Evolutionary conservation across 2,797 vertebrate species (phyloP).

Genomic region (Liasis olivaceus): DNA sequence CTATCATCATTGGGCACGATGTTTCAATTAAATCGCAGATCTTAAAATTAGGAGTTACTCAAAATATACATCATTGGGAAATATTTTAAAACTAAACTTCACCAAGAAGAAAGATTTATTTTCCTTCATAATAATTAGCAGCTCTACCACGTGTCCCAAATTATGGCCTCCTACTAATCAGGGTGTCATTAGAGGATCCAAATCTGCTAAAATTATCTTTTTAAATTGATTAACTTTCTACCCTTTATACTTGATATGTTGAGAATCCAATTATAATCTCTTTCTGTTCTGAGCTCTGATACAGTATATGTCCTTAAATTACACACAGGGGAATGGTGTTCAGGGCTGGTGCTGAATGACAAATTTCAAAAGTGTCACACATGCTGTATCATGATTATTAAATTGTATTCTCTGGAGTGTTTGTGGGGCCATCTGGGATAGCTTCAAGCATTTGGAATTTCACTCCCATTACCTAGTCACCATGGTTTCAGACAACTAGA

Average conservation of each 20-base stretch:
- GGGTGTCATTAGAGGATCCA: slow-evolving; percentile 56
- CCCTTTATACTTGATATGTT: slow-evolving; percentile 52
- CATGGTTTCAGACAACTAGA: slow-evolving; percentile 68
- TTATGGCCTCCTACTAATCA: slow-evolving; percentile 62
- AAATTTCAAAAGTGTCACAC: slow-evolving; percentile 66
- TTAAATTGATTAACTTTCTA: slow-evolving; percentile 65
- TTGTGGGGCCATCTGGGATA: slow-evolving; percentile 67
- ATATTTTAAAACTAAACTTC: background rate
- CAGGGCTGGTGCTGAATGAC: slow-evolving; percentile 59
- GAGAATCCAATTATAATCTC: slow-evolving; percentile 58
- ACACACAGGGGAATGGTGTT: slow-evolving; percentile 41
- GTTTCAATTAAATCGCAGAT: background rate
- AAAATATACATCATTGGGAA: background rate
- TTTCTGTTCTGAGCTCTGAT: slow-evolving; percentile 55
- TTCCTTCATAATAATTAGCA: slow-evolving; percentile 58
- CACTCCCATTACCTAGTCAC: slow-evolving; percentile 67
- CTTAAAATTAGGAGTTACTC: background rate
- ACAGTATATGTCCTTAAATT: slow-evolving; percentile 62
- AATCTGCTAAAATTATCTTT: slow-evolving; percentile 62
- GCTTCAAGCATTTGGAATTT: slow-evolving; percentile 67
- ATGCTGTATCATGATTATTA: slow-evolving; percentile 66
- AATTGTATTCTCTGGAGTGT: slow-evolving; percentile 68
- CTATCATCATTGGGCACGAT: background rate
- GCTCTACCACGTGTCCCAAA: slow-evolving; percentile 56
- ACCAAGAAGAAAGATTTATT: background rate